Evolutionary conservation across 2,113 vertebrate species (phyloP), one percentile per base, ranked within the genome.

Genomic region (Brachyhypopomus gauderio): DNA sequence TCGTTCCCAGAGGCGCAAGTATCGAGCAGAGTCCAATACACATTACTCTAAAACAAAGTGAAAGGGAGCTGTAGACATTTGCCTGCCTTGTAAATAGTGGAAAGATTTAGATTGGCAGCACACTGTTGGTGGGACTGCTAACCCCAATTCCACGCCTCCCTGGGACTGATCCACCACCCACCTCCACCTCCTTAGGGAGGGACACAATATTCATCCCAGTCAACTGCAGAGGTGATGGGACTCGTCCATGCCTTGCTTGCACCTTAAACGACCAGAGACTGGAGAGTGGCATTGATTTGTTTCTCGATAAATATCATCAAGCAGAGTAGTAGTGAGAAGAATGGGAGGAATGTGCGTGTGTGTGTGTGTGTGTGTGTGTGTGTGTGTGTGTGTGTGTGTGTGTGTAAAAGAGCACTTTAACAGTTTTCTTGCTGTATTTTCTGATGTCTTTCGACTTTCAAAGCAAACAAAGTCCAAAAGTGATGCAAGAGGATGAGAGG

Each of bases 281-380:
- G 34, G 2, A 17, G 17, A 22, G 56, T 30, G 41, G 34, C 78
- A 80, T 52, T 30, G 78, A 73, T 64, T 64, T 72, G 69, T 63
- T 73, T 63, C 23, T 64, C 34, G 30, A 64, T 72, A 19, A 25
- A 41, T 7, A n/a, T 30, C 30, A n/a, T 22, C 6, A 25, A 6
- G 4, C 6, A n/a, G 8, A 19, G 56, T 58, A n/a, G 56, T 7
- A 14, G 56, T 58, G 56, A 9, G 3, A 12, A 41, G 41, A 41
- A 3, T 41, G 45, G 45, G 12, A 52, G 12, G 45, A 52, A 48
- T 9, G 45, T 5, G 45, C 6, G 45, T 6, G 8, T 1, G 45
- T 4, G 45, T 48, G 45, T 48, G 45, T 48, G 45, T 48, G 45
- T 48, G 45, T 48, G 45, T 48, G 45, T 8, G 45, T 8, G 45